Base-by-base conservation (phyloP, 1,140 invertebrate genomes). In the Telenomus remus region DNA sequence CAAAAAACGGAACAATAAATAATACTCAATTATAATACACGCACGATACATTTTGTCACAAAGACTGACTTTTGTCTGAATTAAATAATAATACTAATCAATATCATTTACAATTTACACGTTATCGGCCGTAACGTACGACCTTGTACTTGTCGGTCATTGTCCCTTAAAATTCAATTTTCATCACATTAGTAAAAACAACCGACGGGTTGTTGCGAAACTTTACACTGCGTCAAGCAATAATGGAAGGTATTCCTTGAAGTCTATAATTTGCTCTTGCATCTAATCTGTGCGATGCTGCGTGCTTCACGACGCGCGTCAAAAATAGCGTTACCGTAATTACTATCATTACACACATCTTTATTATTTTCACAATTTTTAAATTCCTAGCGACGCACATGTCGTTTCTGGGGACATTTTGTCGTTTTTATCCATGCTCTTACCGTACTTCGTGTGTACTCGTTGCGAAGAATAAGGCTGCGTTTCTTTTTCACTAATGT, bases 381-480 rank as follows among this genome's bases (percentile, higher is more conserved):
- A 76, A 69, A 76, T 65, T 71, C 50, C 48, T 76, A 76, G 66
- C 73, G 74, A 72, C 68, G 63, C 71, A 77, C 66, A 77, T 63
- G 71, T 68, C 68, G 66, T 13, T 71, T 35, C 74, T 71, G 71
- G 63, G 54, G 57, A 59, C 61, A 16, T 47, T 37, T 59, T 55
- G 64, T 49, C 49, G 46, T 60, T 54, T 42, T 46, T 42, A 57
- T 43, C 70, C 51, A 65, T 65, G 57, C 51, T 65, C 55, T 70
- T 64, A 51, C 56, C 64, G 49, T 73, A 47, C 59, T 60, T 66
- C 59, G 56, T 27, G 19, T 27, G 19, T 27, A 27, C 63, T 68
- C 64, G 57, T 77, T 64, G 76, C 76, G 69, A 78, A 69, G 54
- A 78, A 73, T 71, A 73, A 66, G 69, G 68, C 71, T 27, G 68